Conservation (phyloP, 2,797 vertebrate genomes). For the Melopsittacus undulatus region DNA sequence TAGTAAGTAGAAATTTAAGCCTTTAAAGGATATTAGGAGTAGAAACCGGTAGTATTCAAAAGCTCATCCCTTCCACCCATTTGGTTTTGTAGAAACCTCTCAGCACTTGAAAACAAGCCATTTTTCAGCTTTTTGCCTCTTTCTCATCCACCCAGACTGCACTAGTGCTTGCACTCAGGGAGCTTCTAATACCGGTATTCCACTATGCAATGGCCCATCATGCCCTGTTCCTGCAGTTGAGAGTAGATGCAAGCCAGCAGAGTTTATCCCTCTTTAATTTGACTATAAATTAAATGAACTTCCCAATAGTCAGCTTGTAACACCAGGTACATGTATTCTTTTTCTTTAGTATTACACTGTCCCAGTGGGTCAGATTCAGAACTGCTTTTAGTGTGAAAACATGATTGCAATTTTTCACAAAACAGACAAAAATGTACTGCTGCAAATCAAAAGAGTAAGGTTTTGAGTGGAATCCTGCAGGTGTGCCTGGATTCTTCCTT, state of each 20-base stretch:
- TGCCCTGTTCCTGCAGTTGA: fast-evolving
- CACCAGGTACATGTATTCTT: neutral
- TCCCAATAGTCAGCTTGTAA: neutral
- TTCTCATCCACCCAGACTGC: neutral
- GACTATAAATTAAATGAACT: neutral
- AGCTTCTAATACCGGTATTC: neutral
- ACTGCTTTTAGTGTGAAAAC: neutral
- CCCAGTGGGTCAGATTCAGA: neutral
- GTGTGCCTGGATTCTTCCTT: neutral
- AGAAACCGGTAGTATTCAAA: neutral
- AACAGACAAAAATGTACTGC: neutral
- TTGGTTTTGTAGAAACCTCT: neutral
- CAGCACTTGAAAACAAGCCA: neutral
- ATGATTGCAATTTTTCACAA: neutral
- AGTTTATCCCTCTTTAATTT: neutral
- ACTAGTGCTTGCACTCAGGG: neutral
- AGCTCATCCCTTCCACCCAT: fast-evolving
- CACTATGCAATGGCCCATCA: fast-evolving
- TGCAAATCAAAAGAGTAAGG: neutral
- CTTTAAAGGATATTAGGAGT: neutral
- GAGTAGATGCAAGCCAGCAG: neutral
- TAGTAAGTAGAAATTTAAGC: neutral
- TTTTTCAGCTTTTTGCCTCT: neutral
- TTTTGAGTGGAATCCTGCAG: neutral
- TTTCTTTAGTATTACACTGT: neutral